A percentile compares a stretch with the other conserved stretches of the same genome.
phyloP scores from a whole-genome alignment of 2,113 vertebrate species.

The Chloebia gouldiae region DNA sequence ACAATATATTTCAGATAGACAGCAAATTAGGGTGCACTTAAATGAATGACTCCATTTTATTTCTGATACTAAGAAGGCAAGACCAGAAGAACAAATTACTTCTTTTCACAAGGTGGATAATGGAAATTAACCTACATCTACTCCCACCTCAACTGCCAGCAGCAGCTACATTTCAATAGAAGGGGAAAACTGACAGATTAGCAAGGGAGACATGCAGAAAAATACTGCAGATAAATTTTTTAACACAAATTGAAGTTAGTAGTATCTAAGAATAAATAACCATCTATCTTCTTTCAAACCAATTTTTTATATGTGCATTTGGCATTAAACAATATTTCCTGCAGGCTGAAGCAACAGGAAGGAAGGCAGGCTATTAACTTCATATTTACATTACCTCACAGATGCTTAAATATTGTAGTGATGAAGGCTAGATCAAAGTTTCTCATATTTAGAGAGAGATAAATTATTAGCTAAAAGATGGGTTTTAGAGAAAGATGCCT shows the following conservation, averaged over 20 bases:
- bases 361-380: neutral
- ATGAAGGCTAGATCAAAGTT: neutral
- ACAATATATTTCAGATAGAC: neutral
- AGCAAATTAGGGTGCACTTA: neutral
- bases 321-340: neutral
- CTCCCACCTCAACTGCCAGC: slow-evolving; percentile 20
- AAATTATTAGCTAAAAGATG: neutral
- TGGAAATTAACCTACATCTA: neutral
- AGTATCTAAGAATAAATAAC: neutral
- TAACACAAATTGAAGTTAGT: neutral
- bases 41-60: neutral
- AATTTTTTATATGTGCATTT: neutral
- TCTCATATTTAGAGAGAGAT: neutral
- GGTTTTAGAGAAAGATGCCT: slow-evolving; percentile 6
- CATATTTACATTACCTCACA: neutral
- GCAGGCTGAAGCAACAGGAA: slow-evolving; percentile 10
- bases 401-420: neutral
- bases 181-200: neutral
- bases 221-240: neutral
- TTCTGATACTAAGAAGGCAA: neutral
- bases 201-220: neutral
- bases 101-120: neutral
- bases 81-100: neutral
- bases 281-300: neutral
- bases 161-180: neutral